Conservation (phyloP, 2,888 invertebrate species). For the Tachystola acroxantha region DNA sequence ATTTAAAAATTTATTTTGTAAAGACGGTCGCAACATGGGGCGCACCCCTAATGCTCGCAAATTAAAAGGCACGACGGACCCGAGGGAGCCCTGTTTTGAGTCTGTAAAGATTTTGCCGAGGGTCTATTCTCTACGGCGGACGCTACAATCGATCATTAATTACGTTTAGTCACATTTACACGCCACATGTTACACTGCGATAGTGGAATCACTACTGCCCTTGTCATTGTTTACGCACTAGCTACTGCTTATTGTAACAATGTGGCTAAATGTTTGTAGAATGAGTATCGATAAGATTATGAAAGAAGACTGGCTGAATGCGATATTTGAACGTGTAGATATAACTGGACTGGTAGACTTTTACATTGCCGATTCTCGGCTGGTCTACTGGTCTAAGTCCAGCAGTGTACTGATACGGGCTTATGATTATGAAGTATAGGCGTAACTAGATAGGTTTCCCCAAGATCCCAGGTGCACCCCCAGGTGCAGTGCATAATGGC, state of each 20-base stretch:
- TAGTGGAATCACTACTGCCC: not conserved
- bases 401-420: no score
- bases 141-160: conserved; percentile 74
- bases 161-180: conserved; percentile 72
- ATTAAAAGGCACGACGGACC: conserved; percentile 72
- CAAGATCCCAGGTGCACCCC: no score
- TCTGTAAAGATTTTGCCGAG: conserved; percentile 64
- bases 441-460: no score
- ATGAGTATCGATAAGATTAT: no score
- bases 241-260: not conserved
- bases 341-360: no score
- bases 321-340: no score
- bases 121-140: conserved; percentile 48
- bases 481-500: no score
- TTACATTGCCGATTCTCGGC: no score
- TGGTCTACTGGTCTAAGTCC: no score
- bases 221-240: not conserved
- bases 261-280: no score
- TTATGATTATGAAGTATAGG: no score
- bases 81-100: conserved; percentile 58
- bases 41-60: conserved; percentile 69
- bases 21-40: conserved; percentile 28
- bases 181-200: conserved; percentile 59
- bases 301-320: no score
- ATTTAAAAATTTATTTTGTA: conserved; percentile 33